A percentile compares a stretch with the other conserved stretches of the same genome.
These are phyloP conservation scores for Gymnogyps californianus DNA, from an alignment of 2,113 vertebrate species.

Conservation along the genomic window DNA sequence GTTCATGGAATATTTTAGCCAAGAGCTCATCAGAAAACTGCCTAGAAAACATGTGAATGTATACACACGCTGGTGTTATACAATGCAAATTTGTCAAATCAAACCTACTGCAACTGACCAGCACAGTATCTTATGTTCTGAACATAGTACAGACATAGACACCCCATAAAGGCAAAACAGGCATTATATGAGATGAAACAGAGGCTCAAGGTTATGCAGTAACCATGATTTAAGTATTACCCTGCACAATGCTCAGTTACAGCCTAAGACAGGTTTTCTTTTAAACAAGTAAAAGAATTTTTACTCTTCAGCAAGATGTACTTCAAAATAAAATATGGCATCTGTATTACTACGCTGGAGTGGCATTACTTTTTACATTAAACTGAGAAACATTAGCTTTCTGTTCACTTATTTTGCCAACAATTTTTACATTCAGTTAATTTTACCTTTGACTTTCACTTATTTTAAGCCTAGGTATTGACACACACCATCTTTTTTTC, in stretches of 20 bases:
- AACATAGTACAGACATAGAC: background rate
- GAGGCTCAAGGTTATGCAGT: background rate
- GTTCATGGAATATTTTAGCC: background rate
- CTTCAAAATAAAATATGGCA: background rate
- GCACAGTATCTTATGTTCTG: background rate
- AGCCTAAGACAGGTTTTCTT: background rate
- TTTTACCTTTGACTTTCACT: background rate
- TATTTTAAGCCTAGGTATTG: background rate
- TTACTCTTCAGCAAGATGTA: background rate
- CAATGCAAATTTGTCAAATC: background rate
- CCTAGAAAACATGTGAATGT: background rate
- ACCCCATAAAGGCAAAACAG: background rate
- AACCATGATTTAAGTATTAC: background rate
- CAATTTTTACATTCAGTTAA: background rate
- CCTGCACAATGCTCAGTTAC: background rate
- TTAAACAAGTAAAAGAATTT: background rate
- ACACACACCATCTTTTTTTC: background rate
- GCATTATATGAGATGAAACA: background rate
- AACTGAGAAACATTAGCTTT: background rate
- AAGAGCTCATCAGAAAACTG: background rate
- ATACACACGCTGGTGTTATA: fast-evolving
- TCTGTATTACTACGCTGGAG: background rate
- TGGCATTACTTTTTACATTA: background rate
- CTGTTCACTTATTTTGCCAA: background rate
- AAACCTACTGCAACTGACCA: background rate